Evolutionary conservation across 2,113 vertebrate genomes (phyloP).

Genomic region (Pristiophorus japonicus): DNA sequence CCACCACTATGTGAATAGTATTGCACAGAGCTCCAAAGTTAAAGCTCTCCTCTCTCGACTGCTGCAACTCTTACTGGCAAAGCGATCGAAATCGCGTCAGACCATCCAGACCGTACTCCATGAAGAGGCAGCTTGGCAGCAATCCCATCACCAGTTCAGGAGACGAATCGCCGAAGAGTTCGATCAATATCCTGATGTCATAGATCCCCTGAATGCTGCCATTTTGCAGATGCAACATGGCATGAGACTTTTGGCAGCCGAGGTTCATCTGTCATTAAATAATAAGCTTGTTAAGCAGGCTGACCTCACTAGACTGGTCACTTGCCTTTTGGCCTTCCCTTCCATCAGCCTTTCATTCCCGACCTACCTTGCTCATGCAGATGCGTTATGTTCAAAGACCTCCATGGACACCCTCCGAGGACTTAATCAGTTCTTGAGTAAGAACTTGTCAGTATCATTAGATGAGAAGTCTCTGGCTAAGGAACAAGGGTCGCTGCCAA

Average conservation of each 20-base stretch:
- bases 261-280: conserved; percentile 55
- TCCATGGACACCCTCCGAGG: conserved; percentile 66
- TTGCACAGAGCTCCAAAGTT: conserved; percentile 66
- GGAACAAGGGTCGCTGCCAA: conserved; percentile 49
- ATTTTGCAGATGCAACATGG: conserved; percentile 82
- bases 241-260: conserved; percentile 80
- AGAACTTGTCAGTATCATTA: conserved; percentile 39
- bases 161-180: conserved; percentile 75
- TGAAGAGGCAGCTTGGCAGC: conserved; percentile 86
- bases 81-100: conserved; percentile 59
- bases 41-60: conserved; percentile 75
- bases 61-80: conserved; percentile 59
- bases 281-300: conserved; percentile 47
- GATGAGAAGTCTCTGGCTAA: conserved; percentile 45
- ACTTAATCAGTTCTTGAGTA: conserved; percentile 64
- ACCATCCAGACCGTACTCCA: conserved; percentile 68
- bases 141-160: conserved; percentile 79
- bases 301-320: conserved; percentile 60
- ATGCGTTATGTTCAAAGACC: conserved; percentile 73
- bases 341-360: conserved; percentile 60
- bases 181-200: conserved; percentile 69
- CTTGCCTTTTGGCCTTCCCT: conserved; percentile 73
- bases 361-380: conserved; percentile 71
- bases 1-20: conserved; percentile 77
- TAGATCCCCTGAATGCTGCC: conserved; percentile 69